These are phyloP conservation scores for Caretta caretta DNA, from an alignment of 2,113 vertebrate species.

Conservation along the genomic window DNA sequence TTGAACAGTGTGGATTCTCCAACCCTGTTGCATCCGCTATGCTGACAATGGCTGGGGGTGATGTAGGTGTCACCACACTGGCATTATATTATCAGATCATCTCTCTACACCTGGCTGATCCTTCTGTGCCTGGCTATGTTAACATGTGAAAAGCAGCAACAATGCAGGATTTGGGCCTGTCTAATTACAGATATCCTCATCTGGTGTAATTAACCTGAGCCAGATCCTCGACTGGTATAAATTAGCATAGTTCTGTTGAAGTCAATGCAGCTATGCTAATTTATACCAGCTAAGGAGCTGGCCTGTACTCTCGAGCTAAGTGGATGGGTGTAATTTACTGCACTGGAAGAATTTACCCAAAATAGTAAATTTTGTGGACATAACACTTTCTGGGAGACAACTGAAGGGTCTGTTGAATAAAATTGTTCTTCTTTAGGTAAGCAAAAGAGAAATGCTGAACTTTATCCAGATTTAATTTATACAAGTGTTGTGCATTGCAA, in stretches of 20 bases:
- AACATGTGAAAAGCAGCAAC: not conserved
- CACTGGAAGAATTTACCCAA: constrained; percentile 20
- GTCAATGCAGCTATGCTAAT: not conserved
- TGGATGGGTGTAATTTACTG: constrained; percentile 1
- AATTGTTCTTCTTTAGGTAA: constrained; percentile 46
- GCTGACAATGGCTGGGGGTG: not conserved
- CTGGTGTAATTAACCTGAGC: not conserved
- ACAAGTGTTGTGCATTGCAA: constrained; percentile 28
- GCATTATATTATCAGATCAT: not conserved
- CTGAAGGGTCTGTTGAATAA: constrained; percentile 67
- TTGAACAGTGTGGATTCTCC: not conserved
- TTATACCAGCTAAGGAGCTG: not conserved
- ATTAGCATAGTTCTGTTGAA: not conserved
- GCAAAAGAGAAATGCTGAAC: constrained; percentile 29
- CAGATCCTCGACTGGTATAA: not conserved
- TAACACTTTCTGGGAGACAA: not conserved
- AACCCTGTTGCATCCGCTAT: not conserved
- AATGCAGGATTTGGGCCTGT: not conserved
- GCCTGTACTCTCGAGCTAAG: not conserved
- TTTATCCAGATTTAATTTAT: constrained; percentile 49
- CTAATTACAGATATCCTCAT: not conserved
- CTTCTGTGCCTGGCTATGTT: not conserved
- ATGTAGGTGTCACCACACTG: not conserved
- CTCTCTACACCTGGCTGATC: not conserved
- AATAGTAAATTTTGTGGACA: constrained; percentile 45